Evolutionary conservation across 2,888 invertebrate species (phyloP).

Genomic region (Cepaea hortensis): DNA sequence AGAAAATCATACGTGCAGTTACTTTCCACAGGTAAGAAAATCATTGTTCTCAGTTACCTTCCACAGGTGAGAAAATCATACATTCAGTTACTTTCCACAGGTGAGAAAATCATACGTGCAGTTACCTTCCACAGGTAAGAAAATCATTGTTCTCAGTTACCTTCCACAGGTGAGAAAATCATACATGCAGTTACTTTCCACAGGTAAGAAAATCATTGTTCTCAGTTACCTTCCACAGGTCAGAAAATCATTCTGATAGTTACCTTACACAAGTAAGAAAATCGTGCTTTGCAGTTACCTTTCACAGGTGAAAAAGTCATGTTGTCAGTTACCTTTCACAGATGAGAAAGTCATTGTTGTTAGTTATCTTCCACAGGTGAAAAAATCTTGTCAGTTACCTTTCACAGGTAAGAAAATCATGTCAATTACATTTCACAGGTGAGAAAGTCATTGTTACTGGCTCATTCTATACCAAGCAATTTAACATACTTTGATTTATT

Average conservation of each 20-base stretch:
- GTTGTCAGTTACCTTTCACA: conserved; percentile 78
- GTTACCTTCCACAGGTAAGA: conserved; percentile 80
- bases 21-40: too few species aligned
- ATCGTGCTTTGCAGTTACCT: too few species aligned
- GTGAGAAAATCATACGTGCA: conserved; percentile 52
- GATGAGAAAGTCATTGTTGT: conserved; percentile 75
- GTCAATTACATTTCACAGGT: conserved; percentile 80
- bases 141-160: too few species aligned
- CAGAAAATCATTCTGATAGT: conserved; percentile 74
- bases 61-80: conserved; percentile 78
- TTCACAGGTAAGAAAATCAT: background rate
- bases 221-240: too few species aligned
- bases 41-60: conserved; percentile 76
- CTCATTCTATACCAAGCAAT: too few species aligned
- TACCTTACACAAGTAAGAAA: conserved; percentile 79
- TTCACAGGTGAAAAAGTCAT: background rate
- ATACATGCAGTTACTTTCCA: conserved; percentile 77
- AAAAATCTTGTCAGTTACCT: background rate
- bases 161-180: too few species aligned
- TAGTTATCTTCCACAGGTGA: too few species aligned
- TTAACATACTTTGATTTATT: too few species aligned
- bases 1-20: background rate
- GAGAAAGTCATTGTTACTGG: background rate
- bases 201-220: conserved; percentile 78
- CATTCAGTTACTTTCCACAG: too few species aligned